Base-by-base conservation (phyloP, 2,113 vertebrate species). In the Pampusana beccarii region DNA sequence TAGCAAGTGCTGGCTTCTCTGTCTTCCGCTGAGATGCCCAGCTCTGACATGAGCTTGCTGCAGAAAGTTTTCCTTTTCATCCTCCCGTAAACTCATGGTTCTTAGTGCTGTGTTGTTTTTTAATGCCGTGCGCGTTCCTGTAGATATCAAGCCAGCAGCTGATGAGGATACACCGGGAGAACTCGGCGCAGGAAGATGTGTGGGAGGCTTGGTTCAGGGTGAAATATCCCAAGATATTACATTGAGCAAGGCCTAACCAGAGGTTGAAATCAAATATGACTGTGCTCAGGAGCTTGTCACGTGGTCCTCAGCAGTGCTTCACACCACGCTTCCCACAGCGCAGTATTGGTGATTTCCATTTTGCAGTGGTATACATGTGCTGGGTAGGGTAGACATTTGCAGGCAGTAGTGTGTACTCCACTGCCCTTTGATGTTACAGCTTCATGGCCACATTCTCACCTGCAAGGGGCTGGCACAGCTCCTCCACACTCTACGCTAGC, bases 151-250 rank as follows among this genome's bases (percentile, higher is more conserved):
- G 36, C 25, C 26, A 19, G 56, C 83, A 85, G 82, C 73, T 25
- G 23, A 70, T 54, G 69, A 89, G 65, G 42, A 50, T 1, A 1
- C n/a, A 11, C 19, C 2, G 4, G 36, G 24, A 34, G 36, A 40
- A 73, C 18, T 29, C 0, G 0, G 38, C 0, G 0, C 33, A 75
- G 56, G 34, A 53, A 75, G 33, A 21, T 0, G 0, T 10, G 25
- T 40, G n/a, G 40, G 48, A 51, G 40, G 18, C 44, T 86, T 11
- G 4, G 51, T 15, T 72, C 48, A 25, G 31, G 20, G 24, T 57
- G 44, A 53, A 72, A 29, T 9, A 31, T 38, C 69, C 42, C 66
- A 66, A 80, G 51, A 29, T 95, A 73, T 84, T 77, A 75, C 58
- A 53, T 26, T 87, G 40, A 69, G 56, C 29, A 10, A 69, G 88